Evolutionary conservation across 2,888 invertebrate species (phyloP), one percentile per base, ranked within the genome.

Genomic region (Drosophila lacicola): DNA sequence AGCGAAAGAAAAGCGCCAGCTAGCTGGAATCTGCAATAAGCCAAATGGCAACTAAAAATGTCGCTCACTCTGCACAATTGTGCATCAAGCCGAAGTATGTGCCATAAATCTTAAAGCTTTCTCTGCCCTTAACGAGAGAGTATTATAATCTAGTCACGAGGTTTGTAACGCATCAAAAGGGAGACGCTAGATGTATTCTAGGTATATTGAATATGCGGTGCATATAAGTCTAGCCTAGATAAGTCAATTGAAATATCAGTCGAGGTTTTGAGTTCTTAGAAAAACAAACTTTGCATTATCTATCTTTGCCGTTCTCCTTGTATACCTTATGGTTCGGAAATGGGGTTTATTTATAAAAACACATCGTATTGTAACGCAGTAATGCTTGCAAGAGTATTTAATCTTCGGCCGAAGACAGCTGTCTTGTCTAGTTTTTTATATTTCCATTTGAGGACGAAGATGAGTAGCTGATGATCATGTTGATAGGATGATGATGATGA

Each of bases 21-120:
- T 67, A 62, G 62, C 39, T 68, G 69, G 79, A 82, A 82, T 85
- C 77, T 79, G 74, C 88, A 82, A 71, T 71, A 82, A 76, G 70
- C 65, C 73, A 79, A 79, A 82, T 73, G 79, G 76, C 65, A 75
- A 65, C 82, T 69, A 68, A 81, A 85, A 87, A 63, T 74, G 56
- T 77, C 73, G 42, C 51, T 42, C 41, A 44, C 53, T 39, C 60
- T 50, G 44, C 41, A 42, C 39, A 42, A 47, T 49, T 54, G 45
- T 44, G 41, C 53, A 69, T 41, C 37, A 19, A 41, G 49, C 45
- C 25, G 70, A 41, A 60, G 69, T 62, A 64, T 69, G 70, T 63
- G 63, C 71, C 88, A 84, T 86, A 89, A 86, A 86, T 86, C 82
- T 73, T 72, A 36, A 66, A 73, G 66, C 74, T 17, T 37, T 13